Conservation (phyloP, 1,140 invertebrate genomes). For the Aphis craccivora region DNA sequence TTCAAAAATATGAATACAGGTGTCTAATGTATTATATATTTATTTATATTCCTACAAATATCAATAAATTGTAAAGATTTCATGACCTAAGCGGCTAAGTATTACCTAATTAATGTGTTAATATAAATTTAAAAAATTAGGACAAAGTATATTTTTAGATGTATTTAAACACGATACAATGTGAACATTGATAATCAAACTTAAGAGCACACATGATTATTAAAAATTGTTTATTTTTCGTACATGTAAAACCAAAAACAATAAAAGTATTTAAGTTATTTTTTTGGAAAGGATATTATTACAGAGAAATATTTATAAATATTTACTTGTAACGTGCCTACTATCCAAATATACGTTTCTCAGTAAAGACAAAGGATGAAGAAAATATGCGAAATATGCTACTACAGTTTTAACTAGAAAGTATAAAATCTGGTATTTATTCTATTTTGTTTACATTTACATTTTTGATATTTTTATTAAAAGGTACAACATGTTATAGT, state of each 20-base stretch:
- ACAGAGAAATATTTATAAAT: not conserved
- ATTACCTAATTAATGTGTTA: no score
- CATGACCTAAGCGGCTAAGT: no score
- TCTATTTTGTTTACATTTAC: no score
- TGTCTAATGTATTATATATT: not conserved
- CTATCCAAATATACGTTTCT: not conserved
- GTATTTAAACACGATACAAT: not conserved
- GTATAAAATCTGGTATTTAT: no score
- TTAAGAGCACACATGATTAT: not conserved
- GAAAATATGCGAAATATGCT: not conserved
- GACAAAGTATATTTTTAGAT: no score
- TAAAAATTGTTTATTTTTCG: not conserved
- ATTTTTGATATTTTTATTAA: no score
- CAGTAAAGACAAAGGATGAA: not conserved
- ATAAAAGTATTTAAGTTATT: not conserved
- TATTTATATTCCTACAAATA: not conserved
- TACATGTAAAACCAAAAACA: not conserved
- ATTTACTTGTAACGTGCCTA: not conserved
- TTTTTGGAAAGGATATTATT: not conserved
- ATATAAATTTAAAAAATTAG: no score
- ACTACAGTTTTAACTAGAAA: no score
- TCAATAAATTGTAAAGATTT: not conserved
- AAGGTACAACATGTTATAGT: no score
- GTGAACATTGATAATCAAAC: not conserved
- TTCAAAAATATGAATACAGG: no score